A percentile compares a stretch with the other conserved stretches of the same genome.
These are phyloP conservation scores for Zaprionus lineosus DNA, from an alignment of 2,888 invertebrate genomes.

Conservation along the genomic window DNA sequence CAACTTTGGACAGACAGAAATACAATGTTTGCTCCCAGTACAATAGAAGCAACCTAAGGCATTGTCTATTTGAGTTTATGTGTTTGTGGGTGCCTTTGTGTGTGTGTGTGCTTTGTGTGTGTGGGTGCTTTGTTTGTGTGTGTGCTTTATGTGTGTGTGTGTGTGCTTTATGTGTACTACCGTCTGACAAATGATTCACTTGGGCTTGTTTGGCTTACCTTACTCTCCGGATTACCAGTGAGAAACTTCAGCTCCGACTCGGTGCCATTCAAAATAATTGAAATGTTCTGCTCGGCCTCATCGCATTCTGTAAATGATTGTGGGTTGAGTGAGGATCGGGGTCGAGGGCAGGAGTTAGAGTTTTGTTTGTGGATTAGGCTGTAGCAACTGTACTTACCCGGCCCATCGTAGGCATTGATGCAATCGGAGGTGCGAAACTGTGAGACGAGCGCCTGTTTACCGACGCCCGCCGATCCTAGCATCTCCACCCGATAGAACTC, in stretches of 20 bases:
- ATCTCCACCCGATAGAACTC: constrained; percentile 89
- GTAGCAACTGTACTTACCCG: constrained; percentile 84
- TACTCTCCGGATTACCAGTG: constrained; percentile 83
- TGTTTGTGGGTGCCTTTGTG: not conserved
- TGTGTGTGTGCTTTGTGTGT: not conserved
- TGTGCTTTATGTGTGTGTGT: not conserved
- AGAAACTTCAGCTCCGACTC: constrained; percentile 96
- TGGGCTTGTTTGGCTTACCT: constrained; percentile 68
- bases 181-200: constrained; percentile 36
- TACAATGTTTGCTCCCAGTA: not conserved
- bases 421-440: constrained; percentile 97
- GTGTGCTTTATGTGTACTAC: not conserved
- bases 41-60: constrained; percentile 3
- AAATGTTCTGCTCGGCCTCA: constrained; percentile 92
- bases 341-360: too few relatives aligned
- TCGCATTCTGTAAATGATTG: constrained; percentile 86
- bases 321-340: too few relatives aligned
- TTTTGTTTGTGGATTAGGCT: too few relatives aligned
- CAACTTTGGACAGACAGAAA: constrained; percentile 6
- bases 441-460: constrained; percentile 92
- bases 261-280: constrained; percentile 95
- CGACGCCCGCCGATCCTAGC: constrained; percentile 91
- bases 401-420: constrained; percentile 95
- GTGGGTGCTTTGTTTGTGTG: not conserved
- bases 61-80: constrained; percentile 1